Conservation (phyloP, 2,113 vertebrate species). For the Lophochroa leadbeateri region DNA sequence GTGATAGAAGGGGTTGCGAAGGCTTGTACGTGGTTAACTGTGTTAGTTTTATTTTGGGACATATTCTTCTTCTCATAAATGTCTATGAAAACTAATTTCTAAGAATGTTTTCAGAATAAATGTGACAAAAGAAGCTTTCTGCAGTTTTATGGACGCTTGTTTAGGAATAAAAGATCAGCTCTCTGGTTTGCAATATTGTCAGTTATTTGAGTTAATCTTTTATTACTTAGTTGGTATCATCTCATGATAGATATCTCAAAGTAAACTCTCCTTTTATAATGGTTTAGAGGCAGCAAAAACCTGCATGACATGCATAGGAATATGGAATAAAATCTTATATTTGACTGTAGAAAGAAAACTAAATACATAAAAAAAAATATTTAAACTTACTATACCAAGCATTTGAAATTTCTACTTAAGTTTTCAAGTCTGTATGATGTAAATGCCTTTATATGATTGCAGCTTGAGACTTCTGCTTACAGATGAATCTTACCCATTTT, state of each 20-base stretch:
- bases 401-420: neutral
- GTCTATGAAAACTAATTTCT: neutral
- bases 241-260: neutral
- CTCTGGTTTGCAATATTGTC: neutral
- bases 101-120: neutral
- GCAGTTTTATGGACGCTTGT: neutral
- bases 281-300: neutral
- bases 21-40: neutral
- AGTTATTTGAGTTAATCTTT: neutral
- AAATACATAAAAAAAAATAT: neutral
- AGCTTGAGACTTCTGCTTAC: neutral
- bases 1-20: neutral
- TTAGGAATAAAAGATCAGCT: neutral
- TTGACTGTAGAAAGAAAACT: neutral
- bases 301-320: neutral
- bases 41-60: neutral
- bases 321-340: neutral
- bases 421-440: neutral
- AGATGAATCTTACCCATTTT: neutral
- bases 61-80: neutral
- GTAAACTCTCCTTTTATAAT: neutral
- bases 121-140: neutral
- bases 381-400: neutral
- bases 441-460: neutral
- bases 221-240: neutral